Base-by-base conservation (phyloP, 1,140 invertebrate species). In the Stenopsyche tienmushanensis region DNA sequence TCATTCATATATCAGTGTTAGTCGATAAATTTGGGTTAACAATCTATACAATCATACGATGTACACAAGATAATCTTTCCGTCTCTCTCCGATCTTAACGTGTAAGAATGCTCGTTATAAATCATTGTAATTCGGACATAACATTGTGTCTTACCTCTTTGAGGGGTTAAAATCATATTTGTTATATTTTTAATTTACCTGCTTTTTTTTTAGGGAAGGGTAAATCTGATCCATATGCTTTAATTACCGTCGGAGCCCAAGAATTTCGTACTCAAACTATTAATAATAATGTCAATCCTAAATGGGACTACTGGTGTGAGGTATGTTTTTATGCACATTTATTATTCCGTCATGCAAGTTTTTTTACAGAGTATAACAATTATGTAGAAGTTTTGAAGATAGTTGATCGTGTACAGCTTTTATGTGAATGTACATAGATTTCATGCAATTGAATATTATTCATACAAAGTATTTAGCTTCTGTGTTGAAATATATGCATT, bases 251-350 rank as follows among this genome's bases (percentile, higher is more conserved):
- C 50, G 94, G 94, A 49, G 88, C 93, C 0, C 90, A 94, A 78
- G 88, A 91, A 77, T 96, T 92, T 76, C 88, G 88, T 73, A 97
- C 95, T 0, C 85, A 87, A 72, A 92, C 90, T 7, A 96, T 97
- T 71, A 88, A 94, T 72, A 96, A 96, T 76, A 92, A 89, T 64
- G 85, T 97, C 9, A 90, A 94, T 82, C 96, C 96, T 13, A 90
- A 92, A 71, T 98, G 96, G 96, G 92, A 96, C 75, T 94, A 81
- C 77, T 92, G 90, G 88, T 96, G 92, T 74, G 93, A 96, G 90
- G 93, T 94, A 84, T 83, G 82, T 72, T 57, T n/a, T n/a, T n/a
- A n/a, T n/a, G n/a, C n/a, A n/a, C 9, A 17, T 42, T 42, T 15
- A 42, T 9, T 39, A 15, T 13, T 42, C n/a, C 1, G 1, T 9